A percentile compares a stretch with the other conserved stretches of the same genome.
phyloP scores from a whole-genome alignment of 1,140 invertebrate genomes.

The Polyergus mexicanus region DNA sequence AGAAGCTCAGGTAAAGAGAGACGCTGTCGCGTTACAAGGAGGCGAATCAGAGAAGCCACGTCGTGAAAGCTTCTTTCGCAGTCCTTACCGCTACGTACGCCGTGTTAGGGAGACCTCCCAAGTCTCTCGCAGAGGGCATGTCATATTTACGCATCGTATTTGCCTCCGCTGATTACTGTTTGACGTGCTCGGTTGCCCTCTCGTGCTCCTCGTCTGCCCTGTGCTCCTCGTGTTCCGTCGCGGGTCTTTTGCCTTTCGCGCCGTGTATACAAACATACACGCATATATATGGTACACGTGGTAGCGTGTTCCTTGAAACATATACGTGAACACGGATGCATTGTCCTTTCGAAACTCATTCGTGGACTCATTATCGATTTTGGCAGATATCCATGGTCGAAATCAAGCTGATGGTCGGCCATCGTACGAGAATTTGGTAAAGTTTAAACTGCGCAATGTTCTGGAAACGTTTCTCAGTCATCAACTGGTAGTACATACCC shows the following conservation, averaged over 20 bases:
- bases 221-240: slow-evolving; percentile 61
- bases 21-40: slow-evolving; percentile 24
- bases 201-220: slow-evolving; percentile 39
- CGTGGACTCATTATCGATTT: slow-evolving; percentile 35
- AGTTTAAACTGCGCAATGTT: slow-evolving; percentile 18
- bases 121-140: slow-evolving; percentile 64
- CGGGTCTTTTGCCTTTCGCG: slow-evolving; percentile 48
- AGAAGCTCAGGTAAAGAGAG: slow-evolving; percentile 26
- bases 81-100: slow-evolving; percentile 42
- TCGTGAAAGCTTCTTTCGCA: slow-evolving; percentile 54
- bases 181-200: slow-evolving; percentile 71
- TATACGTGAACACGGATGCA: background rate
- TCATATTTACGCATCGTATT: slow-evolving; percentile 78
- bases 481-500: background rate
- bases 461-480: slow-evolving; percentile 2
- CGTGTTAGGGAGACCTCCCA: slow-evolving; percentile 29
- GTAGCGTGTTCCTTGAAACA: background rate
- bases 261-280: background rate
- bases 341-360: background rate
- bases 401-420: slow-evolving; percentile 15
- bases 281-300: background rate
- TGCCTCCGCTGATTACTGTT: slow-evolving; percentile 79
- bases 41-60: slow-evolving; percentile 10
- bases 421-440: background rate
- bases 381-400: slow-evolving; percentile 17